Base-by-base conservation (phyloP, 1,140 invertebrate genomes). In the Hypsibius dujardini region DNA sequence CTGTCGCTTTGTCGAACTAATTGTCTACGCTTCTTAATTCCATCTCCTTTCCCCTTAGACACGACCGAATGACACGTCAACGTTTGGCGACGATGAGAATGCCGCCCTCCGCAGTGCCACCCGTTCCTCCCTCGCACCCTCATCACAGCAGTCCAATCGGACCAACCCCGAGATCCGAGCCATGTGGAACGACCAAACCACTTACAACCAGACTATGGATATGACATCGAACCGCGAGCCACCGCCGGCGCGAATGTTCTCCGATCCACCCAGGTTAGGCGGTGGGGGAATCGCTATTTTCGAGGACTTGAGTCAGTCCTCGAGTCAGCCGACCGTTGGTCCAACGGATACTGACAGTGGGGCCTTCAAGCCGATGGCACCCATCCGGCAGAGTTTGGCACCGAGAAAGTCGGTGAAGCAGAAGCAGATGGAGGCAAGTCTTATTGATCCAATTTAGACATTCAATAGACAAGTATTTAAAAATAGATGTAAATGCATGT, bases 191-290 rank as follows among this genome's bases (percentile, higher is more conserved):
- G n/a, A n/a, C n/a, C n/a, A n/a, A n/a, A n/a, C n/a, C n/a, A n/a
- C n/a, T n/a, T n/a, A n/a, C n/a, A 56, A 56, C n/a, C 50, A 56
- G n/a, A 56, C 50, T n/a, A 7, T 56, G 50, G n/a, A 56, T n/a
- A 56, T n/a, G 7, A 56, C 50, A 56, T 56, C 50, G 50, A n/a
- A 7, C n/a, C 50, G 50, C 50, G 50, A 56, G 7, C 7, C 50
- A 7, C n/a, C n/a, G 7, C 50, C 50, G n/a, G n/a, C n/a, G n/a
- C n/a, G n/a, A n/a, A n/a, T n/a, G n/a, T n/a, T n/a, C n/a, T n/a
- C n/a, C n/a, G n/a, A n/a, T n/a, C n/a, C n/a, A n/a, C n/a, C n/a
- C n/a, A n/a, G n/a, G n/a, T n/a, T n/a, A n/a, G n/a, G n/a, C n/a
- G n/a, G n/a, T n/a, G n/a, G n/a, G n/a, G n/a, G n/a, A n/a, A n/a